Base-by-base conservation (phyloP, 1,140 invertebrate species). In the Cyclargus thomasi region DNA sequence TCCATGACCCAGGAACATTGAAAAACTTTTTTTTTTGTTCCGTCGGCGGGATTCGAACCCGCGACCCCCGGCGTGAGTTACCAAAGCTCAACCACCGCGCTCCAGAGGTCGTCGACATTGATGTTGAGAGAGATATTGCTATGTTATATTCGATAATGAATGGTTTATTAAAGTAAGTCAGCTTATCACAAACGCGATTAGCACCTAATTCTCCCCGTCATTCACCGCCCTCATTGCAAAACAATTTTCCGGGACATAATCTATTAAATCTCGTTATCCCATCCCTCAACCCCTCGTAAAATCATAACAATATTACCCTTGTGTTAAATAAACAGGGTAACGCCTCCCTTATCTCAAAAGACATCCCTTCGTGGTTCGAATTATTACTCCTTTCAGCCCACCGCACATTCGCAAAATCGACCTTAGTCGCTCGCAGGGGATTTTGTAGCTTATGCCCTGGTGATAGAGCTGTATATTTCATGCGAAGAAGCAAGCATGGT, bases 331-430 rank as follows among this genome's bases (percentile, higher is more conserved):
- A 53, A n/a, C 53, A 55, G 65, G 65, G 65, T 18, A 55, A 66
- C 65, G 55, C 65, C 65, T 66, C 23, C 65, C 53, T 66, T 66
- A 66, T 66, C 65, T 66, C 29, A 17, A 23, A 29, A 59, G 57
- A 66, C 65, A 66, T 66, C 65, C 65, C 55, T 66, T 29, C 22
- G 53, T 23, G 65, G 65, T 66, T 66, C 55, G 55, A 66, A 67
- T 67, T 67, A 67, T 67, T 67, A 67, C 22, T 57, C 65, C 55
- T 20, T 59, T 53, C 57, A 39, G 65, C 18, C 29, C 29, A 57
- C 65, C 55, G 57, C 57, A 59, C 57, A 22, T 21, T 64, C 53
- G 63, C 63, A 35, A 64, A 64, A 53, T 36, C 65, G 57, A 29
- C 65, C 64, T 53, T 67, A 59, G 59, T 8, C 17, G 18, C 0